Conservation (phyloP, 2,888 invertebrate genomes). For the Xestia sexstrigata region DNA sequence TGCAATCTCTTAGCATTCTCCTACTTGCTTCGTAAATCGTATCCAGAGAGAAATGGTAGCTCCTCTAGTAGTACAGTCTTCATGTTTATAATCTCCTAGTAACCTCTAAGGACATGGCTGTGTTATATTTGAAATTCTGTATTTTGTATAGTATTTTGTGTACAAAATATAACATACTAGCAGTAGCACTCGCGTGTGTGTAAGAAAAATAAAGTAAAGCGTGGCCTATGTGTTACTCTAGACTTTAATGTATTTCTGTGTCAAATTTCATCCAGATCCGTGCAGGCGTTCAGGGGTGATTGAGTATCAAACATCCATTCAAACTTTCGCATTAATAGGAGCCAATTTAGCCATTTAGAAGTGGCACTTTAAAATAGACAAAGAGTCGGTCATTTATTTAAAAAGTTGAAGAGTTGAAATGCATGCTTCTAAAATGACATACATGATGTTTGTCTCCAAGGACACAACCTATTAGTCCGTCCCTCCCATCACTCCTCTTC, state of each 20-base stretch:
- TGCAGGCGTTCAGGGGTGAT: background rate
- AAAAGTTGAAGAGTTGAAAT: background rate
- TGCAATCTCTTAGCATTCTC: slow-evolving; percentile 35
- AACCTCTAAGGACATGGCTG: background rate
- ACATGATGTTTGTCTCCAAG: background rate
- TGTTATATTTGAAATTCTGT: background rate
- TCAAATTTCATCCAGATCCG: background rate
- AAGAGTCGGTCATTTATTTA: background rate
- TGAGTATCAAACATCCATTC: background rate
- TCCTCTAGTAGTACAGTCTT: background rate
- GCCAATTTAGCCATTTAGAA: too few species aligned
- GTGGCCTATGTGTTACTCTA: too few species aligned
- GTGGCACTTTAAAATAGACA: background rate
- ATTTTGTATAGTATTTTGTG: background rate
- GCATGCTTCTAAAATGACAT: background rate
- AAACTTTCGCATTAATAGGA: background rate
- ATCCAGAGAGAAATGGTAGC: background rate
- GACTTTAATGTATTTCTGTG: too few species aligned
- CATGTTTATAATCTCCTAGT: slow-evolving; percentile 38
- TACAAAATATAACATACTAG: background rate
- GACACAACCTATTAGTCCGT: background rate
- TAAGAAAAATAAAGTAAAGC: background rate
- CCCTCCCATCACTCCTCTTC: background rate
- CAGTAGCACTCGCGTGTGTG: background rate
- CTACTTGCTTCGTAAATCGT: slow-evolving; percentile 33